Evolutionary conservation across 2,888 invertebrate species (phyloP), one percentile per base, ranked within the genome.

Genomic region (Dorcus hopei): DNA sequence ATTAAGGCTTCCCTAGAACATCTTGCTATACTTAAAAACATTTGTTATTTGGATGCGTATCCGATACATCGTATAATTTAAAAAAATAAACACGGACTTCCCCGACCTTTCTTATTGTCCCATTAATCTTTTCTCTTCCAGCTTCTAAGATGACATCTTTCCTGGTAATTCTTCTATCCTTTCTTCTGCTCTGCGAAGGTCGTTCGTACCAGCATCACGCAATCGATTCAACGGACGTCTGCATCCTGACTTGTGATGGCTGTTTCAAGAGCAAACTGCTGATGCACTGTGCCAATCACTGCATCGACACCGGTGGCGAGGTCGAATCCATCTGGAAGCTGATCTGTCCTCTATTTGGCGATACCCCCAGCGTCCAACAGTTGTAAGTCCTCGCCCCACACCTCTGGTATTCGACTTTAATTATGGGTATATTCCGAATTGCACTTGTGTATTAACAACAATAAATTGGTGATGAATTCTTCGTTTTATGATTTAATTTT

Each of bases 271-370:
- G 55, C 9, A 61, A 67, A 38, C 51, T 57, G 23, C 61, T 73
- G 16, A 45, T 71, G 38, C 62, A 70, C 14, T 74, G 74, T 54
- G 74, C 72, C 19, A 74, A 74, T 61, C 68, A 73, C 58, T 74
- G 74, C 61, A 64, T 74, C 9, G 50, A 53, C n/a, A 68, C 68
- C 16, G 52, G 48, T 6, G 73, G 70, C n/a, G 54, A 61, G 14
- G 61, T 72, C 8, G 58, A 63, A n/a, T 47, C 53, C 9, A 53
- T 62, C 16, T 74, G 72, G 72, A 69, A 55, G 49, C 54, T 56
- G 6, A 52, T 57, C 38, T 74, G 74, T 59, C 69, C 70, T 16
- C 66, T 70, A 47, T 56, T 42, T 38, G 45, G 38, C 9, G 52
- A 62, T 42, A 38, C 48, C 43, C 65, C 65, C 16, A 54, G 33